These are phyloP conservation scores for Gymnothorax javanicus DNA, from an alignment of 2,797 vertebrate genomes.

Conservation along the genomic window DNA sequence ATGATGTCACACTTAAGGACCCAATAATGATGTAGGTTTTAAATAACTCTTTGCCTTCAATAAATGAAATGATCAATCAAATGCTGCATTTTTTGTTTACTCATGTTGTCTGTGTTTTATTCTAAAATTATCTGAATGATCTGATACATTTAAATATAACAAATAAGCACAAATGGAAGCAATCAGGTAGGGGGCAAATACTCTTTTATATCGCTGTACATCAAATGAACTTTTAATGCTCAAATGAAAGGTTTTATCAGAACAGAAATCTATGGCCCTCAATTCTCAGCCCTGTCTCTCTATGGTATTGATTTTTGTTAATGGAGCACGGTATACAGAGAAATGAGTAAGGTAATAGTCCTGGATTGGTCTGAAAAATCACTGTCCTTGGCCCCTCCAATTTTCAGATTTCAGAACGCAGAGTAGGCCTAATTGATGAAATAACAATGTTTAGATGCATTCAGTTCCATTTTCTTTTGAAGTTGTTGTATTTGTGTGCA, in stretches of 20 bases:
- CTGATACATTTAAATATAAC: no score
- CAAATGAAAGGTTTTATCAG: slow-evolving; percentile 7
- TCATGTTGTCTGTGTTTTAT: no score
- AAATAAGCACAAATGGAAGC: no score
- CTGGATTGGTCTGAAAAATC: not conserved
- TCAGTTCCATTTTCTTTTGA: not conserved
- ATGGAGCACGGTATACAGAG: not conserved
- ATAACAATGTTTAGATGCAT: not conserved
- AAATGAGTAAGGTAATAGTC: not conserved
- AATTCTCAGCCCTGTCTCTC: not conserved
- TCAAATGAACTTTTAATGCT: not conserved
- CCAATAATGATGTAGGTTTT: no score
- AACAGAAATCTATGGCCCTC: no score
- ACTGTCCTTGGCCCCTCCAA: not conserved
- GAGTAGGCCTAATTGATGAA: not conserved
- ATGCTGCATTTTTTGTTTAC: no score
- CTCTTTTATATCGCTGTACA: not conserved
- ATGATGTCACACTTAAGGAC: no score
- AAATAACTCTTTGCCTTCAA: no score
- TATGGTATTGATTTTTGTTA: not conserved
- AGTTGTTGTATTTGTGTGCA: not conserved
- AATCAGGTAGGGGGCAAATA: no score
- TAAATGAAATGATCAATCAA: no score
- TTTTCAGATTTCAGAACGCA: not conserved
- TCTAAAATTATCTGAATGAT: no score